phyloP scores from a whole-genome alignment of 2,888 invertebrate genomes.

The Platerodrilus igneus region DNA sequence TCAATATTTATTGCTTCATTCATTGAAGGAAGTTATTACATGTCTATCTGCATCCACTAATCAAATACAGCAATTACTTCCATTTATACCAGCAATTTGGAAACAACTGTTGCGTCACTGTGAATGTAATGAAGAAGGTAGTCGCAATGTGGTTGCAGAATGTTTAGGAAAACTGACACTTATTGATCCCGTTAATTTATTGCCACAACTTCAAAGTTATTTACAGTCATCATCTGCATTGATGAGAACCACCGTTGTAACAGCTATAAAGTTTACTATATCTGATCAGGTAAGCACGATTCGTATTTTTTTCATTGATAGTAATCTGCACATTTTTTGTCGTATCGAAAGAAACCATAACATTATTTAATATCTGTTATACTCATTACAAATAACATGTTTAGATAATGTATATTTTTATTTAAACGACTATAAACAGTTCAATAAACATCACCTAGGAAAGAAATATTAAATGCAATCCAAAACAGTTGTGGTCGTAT shows the following conservation, averaged over 20 bases:
- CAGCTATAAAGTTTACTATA: constrained; percentile 97
- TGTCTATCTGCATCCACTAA: constrained; percentile 72
- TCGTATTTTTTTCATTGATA: background rate
- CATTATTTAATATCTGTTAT: too few species aligned
- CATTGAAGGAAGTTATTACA: constrained; percentile 92
- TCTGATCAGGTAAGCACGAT: constrained; percentile 88
- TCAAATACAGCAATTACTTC: constrained; percentile 70
- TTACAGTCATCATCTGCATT: constrained; percentile 75
- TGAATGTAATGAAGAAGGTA: constrained; percentile 96
- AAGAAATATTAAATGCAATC: too few species aligned
- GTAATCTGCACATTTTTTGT: constrained; percentile 2
- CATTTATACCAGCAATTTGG: constrained; percentile 88
- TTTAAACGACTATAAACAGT: too few species aligned
- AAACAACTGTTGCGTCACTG: constrained; percentile 89
- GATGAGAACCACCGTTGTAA: constrained; percentile 93
- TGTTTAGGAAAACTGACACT: constrained; percentile 95
- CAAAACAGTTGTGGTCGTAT: too few species aligned
- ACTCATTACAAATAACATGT: too few species aligned
- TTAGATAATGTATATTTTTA: too few species aligned
- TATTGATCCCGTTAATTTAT: constrained; percentile 80
- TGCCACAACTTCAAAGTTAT: constrained; percentile 84
- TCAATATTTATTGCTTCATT: constrained; percentile 93
- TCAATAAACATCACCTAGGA: too few species aligned
- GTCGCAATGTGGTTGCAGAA: constrained; percentile 97
- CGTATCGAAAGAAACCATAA: too few species aligned